Evolutionary conservation across 2,888 invertebrate genomes (phyloP).

Genomic region (Ormyrus nitidulus): DNA sequence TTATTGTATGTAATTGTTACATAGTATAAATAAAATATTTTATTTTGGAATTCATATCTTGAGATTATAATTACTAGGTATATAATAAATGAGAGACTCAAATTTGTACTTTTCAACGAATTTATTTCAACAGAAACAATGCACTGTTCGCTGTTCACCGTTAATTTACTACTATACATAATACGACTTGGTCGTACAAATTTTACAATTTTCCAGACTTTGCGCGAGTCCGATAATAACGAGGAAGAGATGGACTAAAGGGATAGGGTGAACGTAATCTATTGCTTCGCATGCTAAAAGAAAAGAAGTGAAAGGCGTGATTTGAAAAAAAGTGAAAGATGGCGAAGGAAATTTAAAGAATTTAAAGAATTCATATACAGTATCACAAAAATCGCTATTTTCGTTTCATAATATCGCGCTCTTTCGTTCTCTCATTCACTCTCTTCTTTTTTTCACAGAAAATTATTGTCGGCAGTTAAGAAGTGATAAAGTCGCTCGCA

Average conservation of each 20-base stretch:
- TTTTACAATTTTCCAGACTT: slow-evolving; percentile 70
- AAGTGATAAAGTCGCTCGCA: slow-evolving; percentile 58
- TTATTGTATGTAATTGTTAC: not conserved
- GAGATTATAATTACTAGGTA: not conserved
- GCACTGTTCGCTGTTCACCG: slow-evolving; percentile 73
- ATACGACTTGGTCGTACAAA: slow-evolving; percentile 70
- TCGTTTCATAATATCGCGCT: slow-evolving; percentile 28
- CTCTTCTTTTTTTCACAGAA: slow-evolving; percentile 4
- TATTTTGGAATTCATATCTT: not conserved
- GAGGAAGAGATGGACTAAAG: slow-evolving; percentile 49
- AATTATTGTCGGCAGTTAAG: slow-evolving; percentile 34
- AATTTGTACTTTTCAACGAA: slow-evolving; percentile 71
- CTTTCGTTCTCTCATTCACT: not conserved
- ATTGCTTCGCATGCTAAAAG: slow-evolving; percentile 48
- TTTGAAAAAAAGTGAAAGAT: slow-evolving; percentile 55
- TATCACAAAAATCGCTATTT: slow-evolving; percentile 71
- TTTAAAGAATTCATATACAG: slow-evolving; percentile 63
- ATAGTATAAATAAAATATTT: not conserved
- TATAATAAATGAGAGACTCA: not conserved
- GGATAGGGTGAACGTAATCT: slow-evolving; percentile 44
- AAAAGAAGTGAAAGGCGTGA: slow-evolving; percentile 49
- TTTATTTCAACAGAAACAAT: slow-evolving; percentile 75
- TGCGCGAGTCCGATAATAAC: slow-evolving; percentile 59
- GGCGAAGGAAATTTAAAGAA: slow-evolving; percentile 61
- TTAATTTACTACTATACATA: slow-evolving; percentile 73